phyloP scores from a whole-genome alignment of 2,797 vertebrate species.

The Tenualosa thibaudeaui region DNA sequence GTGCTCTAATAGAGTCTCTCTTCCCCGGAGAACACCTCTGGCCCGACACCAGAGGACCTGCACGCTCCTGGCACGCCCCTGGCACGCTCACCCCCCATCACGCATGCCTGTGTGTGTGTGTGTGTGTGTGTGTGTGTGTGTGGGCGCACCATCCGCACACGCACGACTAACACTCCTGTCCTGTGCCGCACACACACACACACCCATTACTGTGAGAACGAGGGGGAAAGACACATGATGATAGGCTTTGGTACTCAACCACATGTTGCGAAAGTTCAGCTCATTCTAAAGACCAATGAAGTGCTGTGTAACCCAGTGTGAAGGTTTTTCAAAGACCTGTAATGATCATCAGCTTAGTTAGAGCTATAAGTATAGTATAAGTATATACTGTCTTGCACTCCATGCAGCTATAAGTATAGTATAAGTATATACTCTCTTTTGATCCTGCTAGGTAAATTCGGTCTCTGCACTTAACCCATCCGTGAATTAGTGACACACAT shows the following conservation, averaged over 20 bases:
- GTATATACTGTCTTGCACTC: too few relatives aligned
- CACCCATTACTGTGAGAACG: background rate
- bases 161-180: background rate
- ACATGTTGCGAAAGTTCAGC: background rate
- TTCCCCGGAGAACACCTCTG: background rate
- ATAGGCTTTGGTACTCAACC: background rate
- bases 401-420: background rate
- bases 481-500: too few relatives aligned
- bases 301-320: background rate
- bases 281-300: background rate
- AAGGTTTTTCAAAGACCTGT: background rate
- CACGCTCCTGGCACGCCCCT: background rate
- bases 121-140: conserved; percentile 7
- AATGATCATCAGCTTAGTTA: background rate
- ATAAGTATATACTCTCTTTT: too few relatives aligned
- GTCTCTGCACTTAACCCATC: too few relatives aligned
- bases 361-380: background rate
- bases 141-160: background rate
- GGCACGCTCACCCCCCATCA: conserved; percentile 17
- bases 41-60: background rate
- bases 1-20: background rate
- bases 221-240: background rate
- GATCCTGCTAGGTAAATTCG: too few relatives aligned
- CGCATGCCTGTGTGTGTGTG: conserved; percentile 14
- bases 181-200: background rate